Evolutionary conservation across 2,888 invertebrate genomes (phyloP), one percentile per base, ranked within the genome.

Genomic region (Drosophila gaucha): DNA sequence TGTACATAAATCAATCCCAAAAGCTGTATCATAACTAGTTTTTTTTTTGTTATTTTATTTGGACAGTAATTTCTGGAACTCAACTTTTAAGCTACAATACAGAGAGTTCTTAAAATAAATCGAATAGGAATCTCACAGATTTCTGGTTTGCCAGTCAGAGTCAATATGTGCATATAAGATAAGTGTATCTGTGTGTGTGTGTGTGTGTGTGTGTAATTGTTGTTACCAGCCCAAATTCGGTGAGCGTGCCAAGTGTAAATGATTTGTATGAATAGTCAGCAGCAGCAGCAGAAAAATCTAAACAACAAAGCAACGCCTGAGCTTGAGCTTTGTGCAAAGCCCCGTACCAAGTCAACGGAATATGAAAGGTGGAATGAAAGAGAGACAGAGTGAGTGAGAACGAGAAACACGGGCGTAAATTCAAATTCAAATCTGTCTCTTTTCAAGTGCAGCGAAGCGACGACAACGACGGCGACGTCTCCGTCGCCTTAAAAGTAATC

Each of bases 371-470:
- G 35, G 56, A 55, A 24, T 18, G 30, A 38, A 20, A 46, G 30
- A 62, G 38, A 47, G 46, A 54, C 20, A 58, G 46, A 44, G 50
- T 22, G 8, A 50, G 58, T 36, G 31, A 59, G 16, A 44, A 18
- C 16, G 28, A 20, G 36, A 46, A 51, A 46, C 35, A 38, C 46
- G 49, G 31, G 41, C 46, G 50, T 39, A 67, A 77, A 76, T 65
- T 65, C 60, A 76, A 76, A 74, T 72, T 68, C 39, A 68, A 78
- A 82, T 72, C 57, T 54, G 66, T 66, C 68, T 67, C 80, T 76
- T 74, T 77, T 80, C 78, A 69, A 84, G 80, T 84, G 74, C 87
- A 86, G 57, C 64, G 72, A 80, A 63, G 85, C 84, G 66, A 33
- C 73, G 59, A 38, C 30, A 55, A 36, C 33, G 44, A 44, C 54